Evolutionary conservation across 2,888 invertebrate species (phyloP).

Genomic region (Chrysolina haemoptera): DNA sequence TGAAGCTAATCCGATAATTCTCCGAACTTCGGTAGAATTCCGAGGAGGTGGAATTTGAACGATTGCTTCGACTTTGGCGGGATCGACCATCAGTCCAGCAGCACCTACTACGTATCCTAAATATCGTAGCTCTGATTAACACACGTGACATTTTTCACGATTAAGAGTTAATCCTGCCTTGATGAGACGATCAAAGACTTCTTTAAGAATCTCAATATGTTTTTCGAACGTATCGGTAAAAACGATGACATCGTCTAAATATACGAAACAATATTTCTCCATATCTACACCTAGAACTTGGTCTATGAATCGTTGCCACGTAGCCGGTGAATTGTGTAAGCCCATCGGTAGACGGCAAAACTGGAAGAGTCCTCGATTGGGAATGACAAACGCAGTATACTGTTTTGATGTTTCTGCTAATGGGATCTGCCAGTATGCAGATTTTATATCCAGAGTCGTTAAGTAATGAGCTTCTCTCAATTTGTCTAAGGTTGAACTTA

Average conservation of each 20-base stretch:
- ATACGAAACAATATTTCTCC: slow-evolving; percentile 52
- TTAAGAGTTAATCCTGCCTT: slow-evolving; percentile 51
- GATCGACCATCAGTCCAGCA: slow-evolving; percentile 35
- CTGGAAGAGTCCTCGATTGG: slow-evolving; percentile 47
- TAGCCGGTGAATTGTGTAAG: slow-evolving; percentile 51
- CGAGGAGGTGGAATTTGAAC: slow-evolving; percentile 18
- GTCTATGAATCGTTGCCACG: slow-evolving; percentile 53
- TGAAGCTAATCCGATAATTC: slow-evolving; percentile 28
- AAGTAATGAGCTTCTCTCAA: slow-evolving; percentile 36
- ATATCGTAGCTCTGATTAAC: slow-evolving; percentile 35
- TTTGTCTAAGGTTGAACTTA: slow-evolving; percentile 32
- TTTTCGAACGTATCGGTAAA: slow-evolving; percentile 41
- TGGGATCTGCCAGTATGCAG: slow-evolving; percentile 41
- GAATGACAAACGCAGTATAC: slow-evolving; percentile 57
- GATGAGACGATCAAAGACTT: slow-evolving; percentile 42
- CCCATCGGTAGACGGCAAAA: slow-evolving; percentile 53
- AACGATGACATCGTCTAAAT: slow-evolving; percentile 55
- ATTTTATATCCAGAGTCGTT: slow-evolving; percentile 42
- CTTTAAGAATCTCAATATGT: slow-evolving; percentile 45
- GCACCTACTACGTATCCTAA: slow-evolving; percentile 41
- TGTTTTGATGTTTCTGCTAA: slow-evolving; percentile 37
- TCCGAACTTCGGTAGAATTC: slow-evolving; percentile 26
- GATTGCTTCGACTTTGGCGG: slow-evolving; percentile 37
- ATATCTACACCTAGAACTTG: slow-evolving; percentile 49
- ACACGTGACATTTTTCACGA: slow-evolving; percentile 37